Conservation (phyloP, 1,140 invertebrate species). For the Chrysomallon squamiferum region DNA sequence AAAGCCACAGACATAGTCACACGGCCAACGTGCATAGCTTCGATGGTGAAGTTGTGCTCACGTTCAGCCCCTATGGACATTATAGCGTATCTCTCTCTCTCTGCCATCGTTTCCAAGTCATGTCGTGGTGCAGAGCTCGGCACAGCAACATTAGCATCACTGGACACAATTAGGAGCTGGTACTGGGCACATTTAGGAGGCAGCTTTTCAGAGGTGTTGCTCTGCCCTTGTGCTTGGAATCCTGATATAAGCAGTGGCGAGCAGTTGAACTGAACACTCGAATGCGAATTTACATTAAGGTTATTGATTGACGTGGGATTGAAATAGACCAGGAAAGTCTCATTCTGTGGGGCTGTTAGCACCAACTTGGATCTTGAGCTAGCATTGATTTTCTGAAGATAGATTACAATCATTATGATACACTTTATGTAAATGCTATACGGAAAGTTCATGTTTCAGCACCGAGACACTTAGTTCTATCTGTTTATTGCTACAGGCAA, state of each 20-base stretch:
- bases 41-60: slow-evolving; percentile 50
- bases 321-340: slow-evolving; percentile 43
- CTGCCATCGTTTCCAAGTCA: background rate
- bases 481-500: background rate
- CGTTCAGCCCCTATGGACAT: slow-evolving; percentile 38
- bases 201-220: background rate
- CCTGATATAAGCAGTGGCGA: slow-evolving; percentile 16
- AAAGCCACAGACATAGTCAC: slow-evolving; percentile 52
- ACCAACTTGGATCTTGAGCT: slow-evolving; percentile 1
- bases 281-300: slow-evolving; percentile 35
- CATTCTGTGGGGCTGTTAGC: slow-evolving; percentile 25
- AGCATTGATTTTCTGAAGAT: slow-evolving; percentile 6
- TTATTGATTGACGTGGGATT: slow-evolving; percentile 46
- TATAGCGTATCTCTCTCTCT: slow-evolving; percentile 17
- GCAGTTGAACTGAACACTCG: slow-evolving; percentile 46
- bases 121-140: slow-evolving; percentile 13
- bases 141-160: slow-evolving; percentile 23
- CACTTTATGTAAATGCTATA: slow-evolving; percentile 4
- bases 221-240: background rate
- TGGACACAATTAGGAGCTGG: slow-evolving; percentile 25
- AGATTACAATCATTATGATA: slow-evolving; percentile 5
- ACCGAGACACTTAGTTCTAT: background rate
- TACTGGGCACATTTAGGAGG: slow-evolving; percentile 4
- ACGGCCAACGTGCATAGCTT: slow-evolving; percentile 52
- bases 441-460: slow-evolving; percentile 3